Conservation (phyloP, 2,888 invertebrate genomes). For the Lepidocyrtoides sp. region DNA sequence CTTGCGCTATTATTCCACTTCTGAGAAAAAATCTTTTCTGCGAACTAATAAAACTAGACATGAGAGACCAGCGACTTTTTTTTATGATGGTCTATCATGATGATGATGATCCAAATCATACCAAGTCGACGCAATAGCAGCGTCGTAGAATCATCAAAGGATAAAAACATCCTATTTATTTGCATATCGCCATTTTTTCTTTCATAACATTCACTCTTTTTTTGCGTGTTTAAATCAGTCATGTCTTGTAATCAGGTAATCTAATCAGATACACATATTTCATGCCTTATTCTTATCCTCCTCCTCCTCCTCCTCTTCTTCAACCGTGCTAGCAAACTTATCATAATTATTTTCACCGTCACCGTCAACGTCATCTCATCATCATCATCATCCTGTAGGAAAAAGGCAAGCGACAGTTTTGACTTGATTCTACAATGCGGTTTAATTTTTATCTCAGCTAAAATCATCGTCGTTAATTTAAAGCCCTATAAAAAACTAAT, state of each 20-base stretch:
- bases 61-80: neutral
- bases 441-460: neutral
- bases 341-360: neutral
- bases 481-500: neutral
- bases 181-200: neutral
- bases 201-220: neutral
- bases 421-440: too few relatives aligned
- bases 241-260: conserved; percentile 25
- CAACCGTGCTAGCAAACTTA: too few relatives aligned
- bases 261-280: conserved; percentile 38
- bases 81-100: too few relatives aligned
- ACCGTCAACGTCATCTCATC: neutral
- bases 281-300: neutral
- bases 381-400: neutral
- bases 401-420: neutral
- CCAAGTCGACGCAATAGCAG: neutral
- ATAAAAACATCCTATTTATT: conserved; percentile 30
- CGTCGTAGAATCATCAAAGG: neutral
- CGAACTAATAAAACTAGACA: neutral
- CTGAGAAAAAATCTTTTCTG: neutral
- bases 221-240: neutral
- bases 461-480: conserved; percentile 4
- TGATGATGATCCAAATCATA: conserved; percentile 25
- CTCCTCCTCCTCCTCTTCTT: too few relatives aligned
- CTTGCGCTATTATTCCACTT: neutral